Evolutionary conservation across 2,888 invertebrate species (phyloP), one percentile per base, ranked within the genome.

Genomic region (Smittia aterrima): DNA sequence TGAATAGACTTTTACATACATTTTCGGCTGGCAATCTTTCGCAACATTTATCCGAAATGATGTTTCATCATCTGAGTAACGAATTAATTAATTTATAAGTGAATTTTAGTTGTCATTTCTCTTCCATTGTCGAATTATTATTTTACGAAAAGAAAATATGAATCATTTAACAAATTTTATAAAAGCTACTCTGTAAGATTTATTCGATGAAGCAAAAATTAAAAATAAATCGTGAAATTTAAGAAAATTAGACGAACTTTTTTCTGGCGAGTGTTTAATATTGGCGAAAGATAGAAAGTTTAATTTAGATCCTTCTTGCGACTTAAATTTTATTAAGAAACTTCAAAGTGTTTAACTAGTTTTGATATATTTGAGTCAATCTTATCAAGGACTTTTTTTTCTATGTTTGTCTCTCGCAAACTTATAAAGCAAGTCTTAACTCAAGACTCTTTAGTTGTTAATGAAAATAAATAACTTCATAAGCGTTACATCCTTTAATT

Each of bases 141-240:
- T 64, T 58, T 58, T 27, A 24, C 9, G 27, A 13, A 64, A 64
- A 25, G 11, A 24, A 58, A 22, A 58, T n/a, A 58, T 13, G 16
- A 64, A 64, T 64, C 64, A 24, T 64, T 64, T 64, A 64, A 64
- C 64, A 64, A 27, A 64, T 64, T 64, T 64, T 64, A 64, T 27
- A 64, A 64, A 27, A 27, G 20, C 25, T 64, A 25, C 24, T 25
- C 25, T 58, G 58, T 64, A 64, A 64, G 64, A 64, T 20, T 18
- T 22, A 64, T 20, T 9, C 4, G 9, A 64, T 25, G 9, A 64
- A 64, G 11, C 25, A 25, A 58, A 58, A 58, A 58, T 58, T 22
- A 58, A 11, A n/a, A 58, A 58, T 47, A 38, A 38, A 47, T 3
- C 47, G 58, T 64, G 25, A 27, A 64, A 58, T 22, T 24, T 16